Evolutionary conservation across 2,888 invertebrate genomes (phyloP).

Genomic region (Nephrotoma flavescens): DNA sequence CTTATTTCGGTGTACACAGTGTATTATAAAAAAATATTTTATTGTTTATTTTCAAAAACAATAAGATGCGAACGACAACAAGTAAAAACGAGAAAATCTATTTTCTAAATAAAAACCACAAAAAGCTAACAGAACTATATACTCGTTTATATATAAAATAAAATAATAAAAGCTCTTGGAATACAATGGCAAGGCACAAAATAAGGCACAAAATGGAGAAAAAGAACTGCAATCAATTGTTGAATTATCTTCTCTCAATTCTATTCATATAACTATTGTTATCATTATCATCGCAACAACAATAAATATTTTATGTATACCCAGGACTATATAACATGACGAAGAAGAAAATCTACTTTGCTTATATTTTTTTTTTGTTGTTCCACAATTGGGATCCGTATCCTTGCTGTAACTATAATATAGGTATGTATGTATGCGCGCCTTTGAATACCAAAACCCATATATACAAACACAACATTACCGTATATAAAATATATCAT

Average conservation of each 20-base stretch:
- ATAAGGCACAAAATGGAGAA: neutral
- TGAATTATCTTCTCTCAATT: neutral
- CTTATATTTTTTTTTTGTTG: neutral
- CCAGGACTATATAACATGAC: neutral
- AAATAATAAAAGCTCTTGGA: neutral
- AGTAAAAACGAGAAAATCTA: neutral
- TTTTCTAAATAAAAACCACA: neutral
- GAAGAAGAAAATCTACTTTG: neutral
- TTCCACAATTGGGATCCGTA: neutral
- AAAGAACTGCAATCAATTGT: neutral
- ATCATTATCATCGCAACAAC: neutral
- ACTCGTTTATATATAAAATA: neutral
- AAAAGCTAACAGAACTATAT: neutral
- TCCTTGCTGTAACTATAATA: neutral
- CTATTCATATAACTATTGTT: neutral
- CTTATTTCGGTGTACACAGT: neutral
- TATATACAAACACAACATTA: neutral
- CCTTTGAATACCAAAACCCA: neutral
- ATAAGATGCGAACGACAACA: neutral
- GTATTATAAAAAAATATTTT: neutral
- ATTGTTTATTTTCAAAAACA: neutral
- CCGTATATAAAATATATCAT: neutral
- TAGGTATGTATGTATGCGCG: neutral
- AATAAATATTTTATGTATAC: neutral
- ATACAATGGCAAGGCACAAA: neutral